Evolutionary conservation across 1,140 invertebrate genomes (phyloP).

Genomic region (Drosophila orena): DNA sequence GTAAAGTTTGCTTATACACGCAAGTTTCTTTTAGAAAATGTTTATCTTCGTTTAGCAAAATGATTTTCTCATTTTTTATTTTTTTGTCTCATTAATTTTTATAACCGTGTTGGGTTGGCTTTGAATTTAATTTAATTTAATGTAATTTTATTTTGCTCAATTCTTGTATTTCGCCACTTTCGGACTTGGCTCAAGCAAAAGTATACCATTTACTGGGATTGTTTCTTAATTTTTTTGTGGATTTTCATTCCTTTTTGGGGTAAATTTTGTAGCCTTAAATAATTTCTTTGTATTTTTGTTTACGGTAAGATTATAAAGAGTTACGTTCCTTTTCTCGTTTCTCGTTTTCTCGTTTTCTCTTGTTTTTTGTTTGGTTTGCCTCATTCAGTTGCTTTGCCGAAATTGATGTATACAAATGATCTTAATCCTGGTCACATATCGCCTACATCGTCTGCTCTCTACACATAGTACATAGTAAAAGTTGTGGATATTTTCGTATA

Average conservation of each 20-base stretch:
- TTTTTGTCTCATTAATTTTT: constrained; percentile 46
- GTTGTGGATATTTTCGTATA: constrained; percentile 52
- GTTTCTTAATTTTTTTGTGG: constrained; percentile 32
- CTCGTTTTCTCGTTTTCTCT: constrained; percentile 15
- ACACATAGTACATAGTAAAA: constrained; percentile 70
- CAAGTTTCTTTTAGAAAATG: constrained; percentile 72
- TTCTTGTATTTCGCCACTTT: constrained; percentile 46
- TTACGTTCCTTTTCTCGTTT: constrained; percentile 20
- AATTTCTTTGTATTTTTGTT: constrained; percentile 80
- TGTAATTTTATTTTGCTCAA: constrained; percentile 37
- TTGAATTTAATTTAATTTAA: constrained; percentile 55
- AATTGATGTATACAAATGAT: constrained; percentile 74
- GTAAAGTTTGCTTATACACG: constrained; percentile 45
- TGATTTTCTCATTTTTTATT: constrained; percentile 26
- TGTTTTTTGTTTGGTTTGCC: constrained; percentile 57
- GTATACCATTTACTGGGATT: constrained; percentile 66
- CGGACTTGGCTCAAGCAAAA: constrained; percentile 68
- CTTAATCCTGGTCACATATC: constrained; percentile 44
- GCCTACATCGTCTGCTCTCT: constrained; percentile 48
- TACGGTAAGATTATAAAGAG: constrained; percentile 64
- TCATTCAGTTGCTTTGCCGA: constrained; percentile 82
- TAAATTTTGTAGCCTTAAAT: constrained; percentile 78
- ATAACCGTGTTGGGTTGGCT: constrained; percentile 64
- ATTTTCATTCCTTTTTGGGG: constrained; percentile 40
- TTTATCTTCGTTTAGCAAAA: constrained; percentile 34